Evolutionary conservation across 2,797 vertebrate species (phyloP), one percentile per base, ranked within the genome.

Genomic region (Centroberyx gerrardi): DNA sequence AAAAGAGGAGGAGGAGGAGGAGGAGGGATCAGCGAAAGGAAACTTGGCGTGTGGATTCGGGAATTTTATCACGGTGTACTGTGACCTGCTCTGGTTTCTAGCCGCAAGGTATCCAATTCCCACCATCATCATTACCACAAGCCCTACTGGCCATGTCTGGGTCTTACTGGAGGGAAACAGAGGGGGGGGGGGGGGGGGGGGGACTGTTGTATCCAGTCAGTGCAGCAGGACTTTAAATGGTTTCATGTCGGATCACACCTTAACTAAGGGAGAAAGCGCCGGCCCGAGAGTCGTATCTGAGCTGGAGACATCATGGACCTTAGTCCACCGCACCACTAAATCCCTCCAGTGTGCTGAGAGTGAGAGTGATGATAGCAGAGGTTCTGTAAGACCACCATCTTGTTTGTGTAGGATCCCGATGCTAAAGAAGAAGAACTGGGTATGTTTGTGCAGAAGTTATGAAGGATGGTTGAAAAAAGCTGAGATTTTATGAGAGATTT

Each of bases 61-160:
- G 97, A 98, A 98, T 98, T 98, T 98, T 98, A 99, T 98, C 97
- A 93, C 95, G 94, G 98, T 97, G 94, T 97, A 96, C 95, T 95
- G 97, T 98, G 97, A 98, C 97, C 97, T 97, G 97, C 97, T 98
- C 97, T 94, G 94, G 94, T 99, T 99, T 97, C 97, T 96, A 88
- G 93, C 96, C 94, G 83, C 91, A 90, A 95, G 94, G 94, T 96
- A 95, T 99, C 93, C 33, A 91, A 91, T 99, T 97, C 95, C 96
- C 90, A 65, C 91, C 95, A 92, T 92, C 95, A 92, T 93, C 93
- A 93, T 95, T 93, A 79, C 78, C 88, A 81, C 82, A 86, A 76
- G 71, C 74, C 78, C 68, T 70, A 13, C 79, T 71, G 80, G 83
- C 72, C 75, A 59, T 72, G 85, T 85, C 77, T 68, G 80, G 75